Base-by-base conservation (phyloP, 2,113 vertebrate genomes). In the Edolisoma coerulescens region DNA sequence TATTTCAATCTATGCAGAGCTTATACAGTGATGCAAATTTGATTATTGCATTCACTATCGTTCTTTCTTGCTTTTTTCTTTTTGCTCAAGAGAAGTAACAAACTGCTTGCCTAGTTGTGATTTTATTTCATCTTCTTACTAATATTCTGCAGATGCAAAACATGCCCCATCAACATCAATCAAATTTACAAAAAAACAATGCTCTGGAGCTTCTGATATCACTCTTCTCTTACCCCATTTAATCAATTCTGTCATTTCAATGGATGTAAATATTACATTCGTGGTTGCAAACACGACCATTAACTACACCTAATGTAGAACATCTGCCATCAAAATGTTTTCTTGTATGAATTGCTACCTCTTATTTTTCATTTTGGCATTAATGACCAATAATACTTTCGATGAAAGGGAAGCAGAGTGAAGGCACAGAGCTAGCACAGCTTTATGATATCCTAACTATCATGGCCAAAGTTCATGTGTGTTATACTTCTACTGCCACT, bases 241-340 rank as follows among this genome's bases (percentile, higher is more conserved):
- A 93, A 97, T 92, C 54, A 97, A 84, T 95, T 93, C 68, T 75
- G 76, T 64, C 93, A 89, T 96, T 97, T 96, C 65, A 85, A 27
- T 76, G 37, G 65, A 90, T 91, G 70, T 59, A 96, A 96, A 91
- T 88, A 97, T 77, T 91, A 89, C n/a, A 80, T 95, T 89, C 90
- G 53, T 71, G 67, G 68, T 78, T 95, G 82, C 65, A 96, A 97
- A 97, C 79, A 95, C 90, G 53, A 67, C 63, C 75, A 88, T 97
- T 97, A 97, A 82, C 70, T 91, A 95, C 79, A 96, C 82, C 68
- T 94, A 92, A 93, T 83, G 77, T 75, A 94, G 68, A 97, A 84
- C n/a, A 87, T 69, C 87, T 96, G 91, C 85, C 77, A 94, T 82
- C 42, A 37, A 91, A 95, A 96, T 81, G 60, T 84, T 78, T 94